phyloP scores from a whole-genome alignment of 2,888 invertebrate genomes.

The Eurytoma californica region DNA sequence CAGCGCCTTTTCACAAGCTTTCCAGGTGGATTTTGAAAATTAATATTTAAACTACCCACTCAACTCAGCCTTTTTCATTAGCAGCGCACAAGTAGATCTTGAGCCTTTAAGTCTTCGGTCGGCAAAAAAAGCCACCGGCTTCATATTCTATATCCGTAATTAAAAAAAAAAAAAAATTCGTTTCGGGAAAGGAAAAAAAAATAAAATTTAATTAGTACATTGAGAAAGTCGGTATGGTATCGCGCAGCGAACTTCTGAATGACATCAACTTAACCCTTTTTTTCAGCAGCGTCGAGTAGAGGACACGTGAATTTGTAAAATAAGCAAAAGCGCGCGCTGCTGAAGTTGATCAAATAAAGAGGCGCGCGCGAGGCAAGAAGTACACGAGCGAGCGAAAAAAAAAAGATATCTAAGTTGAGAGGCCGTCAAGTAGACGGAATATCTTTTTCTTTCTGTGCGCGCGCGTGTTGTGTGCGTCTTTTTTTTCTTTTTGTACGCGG shows the following conservation, averaged over 20 bases:
- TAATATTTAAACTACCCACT: too few relatives aligned
- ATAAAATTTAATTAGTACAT: too few relatives aligned
- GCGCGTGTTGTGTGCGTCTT: constrained; percentile 28
- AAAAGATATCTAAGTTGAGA: constrained; percentile 12
- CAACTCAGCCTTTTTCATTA: too few relatives aligned
- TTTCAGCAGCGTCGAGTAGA: constrained; percentile 1
- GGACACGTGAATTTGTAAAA: constrained; percentile 27
- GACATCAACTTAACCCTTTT: constrained; percentile 35
- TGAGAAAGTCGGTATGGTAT: neutral
- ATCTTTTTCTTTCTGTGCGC: constrained; percentile 18
- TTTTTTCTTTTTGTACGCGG: constrained; percentile 57
- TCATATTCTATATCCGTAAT: too few relatives aligned
- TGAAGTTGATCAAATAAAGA: constrained; percentile 28
- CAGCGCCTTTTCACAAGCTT: too few relatives aligned
- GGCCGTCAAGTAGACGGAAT: constrained; percentile 24
- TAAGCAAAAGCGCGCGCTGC: constrained; percentile 10
- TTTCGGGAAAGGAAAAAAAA: too few relatives aligned
- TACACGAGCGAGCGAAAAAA: neutral
- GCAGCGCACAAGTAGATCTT: too few relatives aligned
- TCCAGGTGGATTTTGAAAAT: too few relatives aligned
- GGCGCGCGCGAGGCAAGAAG: constrained; percentile 39
- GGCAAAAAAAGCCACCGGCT: too few relatives aligned
- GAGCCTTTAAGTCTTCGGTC: too few relatives aligned
- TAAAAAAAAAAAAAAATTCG: too few relatives aligned
- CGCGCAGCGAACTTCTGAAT: neutral